Evolutionary conservation across 1,140 invertebrate species (phyloP), one percentile per base, ranked within the genome.

Genomic region (Macrosteles quadrilineatus): DNA sequence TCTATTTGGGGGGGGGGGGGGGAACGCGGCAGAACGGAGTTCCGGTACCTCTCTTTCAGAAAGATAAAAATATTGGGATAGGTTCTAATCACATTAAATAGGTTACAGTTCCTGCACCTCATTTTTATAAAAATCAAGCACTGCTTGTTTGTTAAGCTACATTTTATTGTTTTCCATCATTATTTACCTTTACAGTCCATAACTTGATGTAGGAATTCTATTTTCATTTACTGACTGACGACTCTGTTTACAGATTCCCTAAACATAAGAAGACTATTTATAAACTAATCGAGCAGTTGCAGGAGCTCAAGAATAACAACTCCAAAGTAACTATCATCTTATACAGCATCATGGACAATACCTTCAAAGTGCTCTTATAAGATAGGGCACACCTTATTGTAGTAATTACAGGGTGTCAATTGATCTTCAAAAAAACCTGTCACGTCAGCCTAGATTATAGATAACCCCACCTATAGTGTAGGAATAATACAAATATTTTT

Each of bases 241-340:
- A n/a, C n/a, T n/a, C n/a, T 64, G n/a, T 2, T 64, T 77, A 66
- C 59, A 81, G 80, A 53, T 79, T 78, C 71, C 73, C 77, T 32
- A 69, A 75, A 29, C 75, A 78, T 47, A 76, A 77, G 50, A 82
- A 81, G 66, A 78, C 78, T 66, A 72, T 82, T 31, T 72, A 73
- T 59, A 73, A 74, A 70, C 68, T 82, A 30, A 76, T 74, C 72
- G 81, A 82, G 72, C 74, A 79, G 64, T 74, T 81, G 9, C 72
- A 72, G 62, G 75, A 78, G 50, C 66, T 77, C 1, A 74, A 77
- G 63, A 79, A 77, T 50, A 72, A 67, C 29, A 59, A 59, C 21
- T 27, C 55, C 23, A 23, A 11, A 9, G 21, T 25, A 14, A 59
- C 55, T n/a, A 30, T 59, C 2, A 23, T 59, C 1, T 6, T 59